Evolutionary conservation across 2,797 vertebrate genomes (phyloP), one percentile per base, ranked within the genome.

Genomic region (Tenualosa thibaudeaui): DNA sequence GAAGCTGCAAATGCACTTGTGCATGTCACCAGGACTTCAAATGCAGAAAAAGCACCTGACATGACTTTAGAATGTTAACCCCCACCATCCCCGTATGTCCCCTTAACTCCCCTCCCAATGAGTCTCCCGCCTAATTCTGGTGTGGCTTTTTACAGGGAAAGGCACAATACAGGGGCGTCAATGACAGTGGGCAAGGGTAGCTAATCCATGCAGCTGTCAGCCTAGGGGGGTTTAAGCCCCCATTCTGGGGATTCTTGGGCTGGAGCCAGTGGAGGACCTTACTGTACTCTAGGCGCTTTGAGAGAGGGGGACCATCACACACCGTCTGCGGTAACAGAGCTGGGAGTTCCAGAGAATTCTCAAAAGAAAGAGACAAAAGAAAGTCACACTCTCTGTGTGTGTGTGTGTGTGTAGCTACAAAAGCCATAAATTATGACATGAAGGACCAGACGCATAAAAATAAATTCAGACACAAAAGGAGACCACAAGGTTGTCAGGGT

Each of bases 131-230:
- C 85, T 84, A 86, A 88, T 88, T 88, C 89, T 92, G 87, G 89
- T 91, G 88, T 90, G 82, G 87, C 89, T 88, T 89, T 89, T 89
- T 89, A 89, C 90, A 75, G 88, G 82, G 89, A 92, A 90, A 88
- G 87, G 90, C 89, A 90, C 91, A 92, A 92, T 91, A 89, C 91
- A 90, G 88, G 87, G 89, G 87, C 89, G 81, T 89, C 90, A 92
- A 88, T 92, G 91, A 91, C 90, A 88, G 90, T 86, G 83, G 88
- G 90, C 86, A 91, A 88, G 90, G 90, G 88, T 89, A 90, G 90
- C 88, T 92, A 91, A 92, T 92, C 92, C 92, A 85, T 89, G 90
- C 92, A 92, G 91, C 92, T 92, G 92, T 91, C 90, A 90, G 84
- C 88, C 88, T 86, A 84, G 82, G 82, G 90, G 91, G 91, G 88